phyloP scores from a whole-genome alignment of 2,113 vertebrate genomes.

The Bos javanicus region DNA sequence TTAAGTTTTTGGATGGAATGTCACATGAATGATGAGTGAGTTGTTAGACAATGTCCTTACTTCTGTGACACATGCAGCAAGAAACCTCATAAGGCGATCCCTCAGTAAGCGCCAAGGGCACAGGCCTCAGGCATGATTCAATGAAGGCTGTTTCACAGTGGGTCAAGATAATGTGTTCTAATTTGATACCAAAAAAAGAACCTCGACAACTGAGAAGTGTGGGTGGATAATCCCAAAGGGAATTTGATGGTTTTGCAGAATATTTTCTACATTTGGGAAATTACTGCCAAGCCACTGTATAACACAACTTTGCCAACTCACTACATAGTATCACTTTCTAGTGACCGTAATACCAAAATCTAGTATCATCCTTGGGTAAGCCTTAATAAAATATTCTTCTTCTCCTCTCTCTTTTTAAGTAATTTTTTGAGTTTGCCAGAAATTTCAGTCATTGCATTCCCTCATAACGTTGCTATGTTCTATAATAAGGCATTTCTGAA shows the following conservation, averaged over 20 bases:
- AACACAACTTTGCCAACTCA: neutral
- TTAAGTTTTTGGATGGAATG: neutral
- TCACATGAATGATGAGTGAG: neutral
- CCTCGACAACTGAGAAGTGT: neutral
- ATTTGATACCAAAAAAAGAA: slow-evolving; percentile 27
- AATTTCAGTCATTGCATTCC: neutral
- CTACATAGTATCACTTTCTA: neutral
- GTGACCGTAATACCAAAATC: neutral
- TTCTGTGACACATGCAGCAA: neutral
- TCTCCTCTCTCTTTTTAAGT: neutral
- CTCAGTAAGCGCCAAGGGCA: neutral
- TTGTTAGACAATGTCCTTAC: neutral
- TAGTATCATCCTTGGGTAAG: neutral
- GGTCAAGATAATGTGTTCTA: neutral
- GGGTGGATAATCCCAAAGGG: neutral
- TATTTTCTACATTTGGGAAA: neutral
- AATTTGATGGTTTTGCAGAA: slow-evolving; percentile 3
- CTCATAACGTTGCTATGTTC: neutral
- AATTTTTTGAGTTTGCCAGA: neutral
- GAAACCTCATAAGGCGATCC: neutral
- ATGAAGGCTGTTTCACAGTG: neutral
- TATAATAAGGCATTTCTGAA: neutral
- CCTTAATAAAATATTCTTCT: neutral
- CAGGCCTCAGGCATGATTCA: neutral
- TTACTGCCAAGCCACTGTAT: neutral